Base-by-base conservation (phyloP, 2,888 invertebrate species). In the Patella ulyssiponensis region DNA sequence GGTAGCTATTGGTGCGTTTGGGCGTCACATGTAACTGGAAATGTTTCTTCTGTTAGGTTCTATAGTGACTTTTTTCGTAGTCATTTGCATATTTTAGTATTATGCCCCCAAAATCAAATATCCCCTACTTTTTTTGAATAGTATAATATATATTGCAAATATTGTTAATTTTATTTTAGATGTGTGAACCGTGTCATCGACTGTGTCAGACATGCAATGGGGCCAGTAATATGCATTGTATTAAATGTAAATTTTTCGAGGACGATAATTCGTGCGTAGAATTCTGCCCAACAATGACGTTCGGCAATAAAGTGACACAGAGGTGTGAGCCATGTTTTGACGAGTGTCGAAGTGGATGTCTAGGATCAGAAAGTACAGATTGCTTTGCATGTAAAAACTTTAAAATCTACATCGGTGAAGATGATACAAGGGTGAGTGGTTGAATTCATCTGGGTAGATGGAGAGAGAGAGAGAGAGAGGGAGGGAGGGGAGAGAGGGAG, bases 111-210 rank as follows among this genome's bases (percentile, higher is more conserved):
- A n/a, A n/a, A n/a, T n/a, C n/a, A n/a, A n/a, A n/a, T n/a, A n/a
- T n/a, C n/a, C n/a, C n/a, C n/a, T n/a, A n/a, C n/a, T n/a, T n/a
- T n/a, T n/a, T n/a, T n/a, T n/a, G n/a, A n/a, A n/a, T n/a, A n/a
- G n/a, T n/a, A n/a, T n/a, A 44, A 44, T 5, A 33, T 33, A 33
- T 33, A 33, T 33, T 33, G 4, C 4, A 20, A 20, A 20, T 64
- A n/a, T 7, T 64, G 20, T 64, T 15, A n/a, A 53, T 15, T n/a
- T 9, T 33, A 73, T 69, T 81, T 81, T 81, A 92, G 91, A 95
- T 97, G 54, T 98, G 98, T 89, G 94, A 96, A 80, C 96, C 95
- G 91, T 98, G 98, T 90, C 97, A 98, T 92, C 95, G 96, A 0
- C 93, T 96, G 69, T 98, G 98, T 90, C 95, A 95, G 83, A 95